Evolutionary conservation across 1,140 invertebrate species (phyloP), one percentile per base, ranked within the genome.

Genomic region (Drosophila bocqueti): DNA sequence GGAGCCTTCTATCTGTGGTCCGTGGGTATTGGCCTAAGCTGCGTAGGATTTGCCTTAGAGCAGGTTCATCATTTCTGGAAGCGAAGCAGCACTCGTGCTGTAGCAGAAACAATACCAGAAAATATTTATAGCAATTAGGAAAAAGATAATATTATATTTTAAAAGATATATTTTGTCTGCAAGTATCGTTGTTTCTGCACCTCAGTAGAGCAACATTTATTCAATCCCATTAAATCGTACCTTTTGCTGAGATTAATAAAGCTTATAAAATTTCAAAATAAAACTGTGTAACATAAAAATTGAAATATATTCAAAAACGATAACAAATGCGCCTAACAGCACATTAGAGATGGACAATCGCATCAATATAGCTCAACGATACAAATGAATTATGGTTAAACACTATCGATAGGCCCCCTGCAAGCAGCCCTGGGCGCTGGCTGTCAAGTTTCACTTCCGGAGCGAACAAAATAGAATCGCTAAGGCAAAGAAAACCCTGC

Each of bases 401-500:
- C 36, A 36, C 26, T 50, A 85, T 66, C 67, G 76, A 68, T 69
- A 42, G 21, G 24, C 4, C 46, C 34, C 38, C 18, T 4, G 42
- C 54, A 26, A 81, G 60, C 64, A 78, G 46, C 83, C 65, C 82
- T 85, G 55, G 42, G 43, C 29, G 34, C 54, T 79, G 72, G 83
- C 84, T 89, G 84, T 82, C 85, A 89, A 90, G 83, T 89, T 90
- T 85, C 71, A 89, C 85, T 89, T 89, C 85, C 85, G 76, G 83
- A 87, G 80, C 81, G 85, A 90, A 89, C 84, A 90, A 90, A 78
- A 89, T 84, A 89, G 47, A 87, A 87, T 87, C 84, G 73, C 69
- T 76, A 83, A 84, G 79, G 82, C 79, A 71, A 79, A 90, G 76
- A 85, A 90, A 85, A 85, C 85, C 81, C 89, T 92, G 92, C 87